Evolutionary conservation across 2,113 vertebrate species (phyloP).

Genomic region (Corythaeola cristata): DNA sequence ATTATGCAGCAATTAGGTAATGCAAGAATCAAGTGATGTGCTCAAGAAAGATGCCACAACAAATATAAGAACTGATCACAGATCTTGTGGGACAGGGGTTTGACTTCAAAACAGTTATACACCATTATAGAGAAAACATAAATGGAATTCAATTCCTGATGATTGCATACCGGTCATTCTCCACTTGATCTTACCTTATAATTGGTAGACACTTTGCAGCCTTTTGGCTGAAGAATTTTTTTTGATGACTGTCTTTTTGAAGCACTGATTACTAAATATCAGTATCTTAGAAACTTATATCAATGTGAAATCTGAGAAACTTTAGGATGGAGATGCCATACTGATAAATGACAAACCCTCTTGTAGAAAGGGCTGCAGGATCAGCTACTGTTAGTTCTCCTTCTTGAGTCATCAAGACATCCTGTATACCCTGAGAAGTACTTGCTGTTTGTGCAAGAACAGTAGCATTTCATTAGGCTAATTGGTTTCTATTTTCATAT

Average conservation of each 20-base stretch:
- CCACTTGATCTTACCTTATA: neutral
- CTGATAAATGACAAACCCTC: constrained; percentile 84
- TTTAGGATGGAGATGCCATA: constrained; percentile 81
- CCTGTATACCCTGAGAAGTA: constrained; percentile 67
- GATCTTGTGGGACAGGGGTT: neutral
- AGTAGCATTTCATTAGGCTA: neutral
- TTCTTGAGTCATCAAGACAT: constrained; percentile 73
- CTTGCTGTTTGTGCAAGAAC: constrained; percentile 26
- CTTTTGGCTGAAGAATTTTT: neutral
- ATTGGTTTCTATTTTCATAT: neutral
- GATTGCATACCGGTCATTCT: neutral
- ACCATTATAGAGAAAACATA: neutral
- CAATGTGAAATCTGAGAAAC: constrained; percentile 72
- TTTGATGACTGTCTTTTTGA: neutral
- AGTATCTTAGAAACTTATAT: constrained; percentile 64
- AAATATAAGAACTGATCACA: fast-evolving
- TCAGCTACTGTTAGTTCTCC: constrained; percentile 72
- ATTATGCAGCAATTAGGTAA: neutral
- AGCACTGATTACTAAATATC: neutral
- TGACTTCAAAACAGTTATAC: neutral
- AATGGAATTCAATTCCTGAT: neutral
- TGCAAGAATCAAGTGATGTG: neutral
- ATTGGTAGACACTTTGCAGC: neutral
- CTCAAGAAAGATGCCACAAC: neutral
- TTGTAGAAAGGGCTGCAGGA: constrained; percentile 73